Evolutionary conservation across 92 coral and sea anemone genomes (phyloP), one percentile per base, ranked within the genome.

Genomic region (Epizoanthus scotinus): DNA sequence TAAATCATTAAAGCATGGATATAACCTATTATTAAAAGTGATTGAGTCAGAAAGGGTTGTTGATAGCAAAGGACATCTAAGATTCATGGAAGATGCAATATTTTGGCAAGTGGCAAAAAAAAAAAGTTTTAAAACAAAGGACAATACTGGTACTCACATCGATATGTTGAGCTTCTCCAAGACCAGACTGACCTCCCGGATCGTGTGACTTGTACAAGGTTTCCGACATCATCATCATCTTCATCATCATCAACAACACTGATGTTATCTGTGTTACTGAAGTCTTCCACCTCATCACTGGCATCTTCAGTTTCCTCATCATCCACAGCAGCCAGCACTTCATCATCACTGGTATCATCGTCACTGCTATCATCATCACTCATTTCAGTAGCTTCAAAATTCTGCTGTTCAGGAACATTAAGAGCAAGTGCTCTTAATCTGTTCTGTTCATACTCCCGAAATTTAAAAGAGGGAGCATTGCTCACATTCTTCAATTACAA

Each of bases 151-250:
- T 73, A 73, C 79, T 73, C 79, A 73, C 79, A 73, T 42, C 79
- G 40, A 74, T 74, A 74, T 29, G 64, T 64, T 74, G 63, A 74
- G 81, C 81, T 74, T 74, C 67, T 74, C 81, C 63, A 55, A 42
- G 67, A 50, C 81, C n/a, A 74, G 67, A 74, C 81, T 55, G 63
- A 74, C 40, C 67, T 55, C 44, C 81, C 81, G 44, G 61, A 71
- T 2, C 78, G 55, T 71, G 78, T 74, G 42, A 56, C 81, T 18
- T 55, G 81, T 20, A 74, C 81, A 18, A 74, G 67, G 81, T 74
- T 74, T 56, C 49, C 81, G 29, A 74, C 63, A 69, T 69, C 44
- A 69, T 69, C 75, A 69, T 74, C 38, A 55, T 74, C 38, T n/a
- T n/a, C n/a, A n/a, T n/a, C n/a, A 55, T 74, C 81, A 74, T 74